Evolutionary conservation across 2,797 vertebrate genomes (phyloP).

Genomic region (Acanthis flammea): DNA sequence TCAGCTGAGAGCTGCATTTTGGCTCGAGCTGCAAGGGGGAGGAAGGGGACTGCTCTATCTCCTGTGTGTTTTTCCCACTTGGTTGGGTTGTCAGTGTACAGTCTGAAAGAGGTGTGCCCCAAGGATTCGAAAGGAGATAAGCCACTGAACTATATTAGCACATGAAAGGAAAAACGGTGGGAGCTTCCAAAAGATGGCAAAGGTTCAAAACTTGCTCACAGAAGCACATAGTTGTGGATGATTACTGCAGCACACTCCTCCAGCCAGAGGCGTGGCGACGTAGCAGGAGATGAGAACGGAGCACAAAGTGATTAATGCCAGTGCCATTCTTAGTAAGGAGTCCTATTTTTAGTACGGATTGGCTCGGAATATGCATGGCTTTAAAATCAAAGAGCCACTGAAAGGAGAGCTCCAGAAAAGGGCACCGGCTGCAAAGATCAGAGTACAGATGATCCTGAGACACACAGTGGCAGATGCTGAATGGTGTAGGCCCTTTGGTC

Average conservation of each 20-base stretch:
- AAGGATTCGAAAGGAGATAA: constrained; percentile 45
- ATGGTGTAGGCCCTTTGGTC: background rate
- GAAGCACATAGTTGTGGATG: constrained; percentile 56
- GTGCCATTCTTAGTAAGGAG: constrained; percentile 59
- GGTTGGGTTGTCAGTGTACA: background rate
- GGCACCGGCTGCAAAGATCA: background rate
- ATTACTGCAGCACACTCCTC: constrained; percentile 45
- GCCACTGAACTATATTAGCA: constrained; percentile 42
- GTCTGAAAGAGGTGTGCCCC: constrained; percentile 49
- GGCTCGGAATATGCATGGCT: background rate
- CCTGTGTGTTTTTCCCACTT: constrained; percentile 5
- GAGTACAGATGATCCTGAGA: background rate
- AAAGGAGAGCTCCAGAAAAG: background rate
- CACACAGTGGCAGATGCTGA: background rate
- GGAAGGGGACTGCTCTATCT: background rate
- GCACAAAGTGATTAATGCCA: constrained; percentile 34
- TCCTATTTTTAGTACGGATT: constrained; percentile 50
- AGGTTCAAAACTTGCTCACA: constrained; percentile 60
- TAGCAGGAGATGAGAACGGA: background rate
- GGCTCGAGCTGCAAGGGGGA: background rate
- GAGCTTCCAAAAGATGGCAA: constrained; percentile 53
- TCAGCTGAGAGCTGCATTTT: background rate
- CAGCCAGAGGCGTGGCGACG: background rate
- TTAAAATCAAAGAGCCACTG: constrained; percentile 17
- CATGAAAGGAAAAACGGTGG: constrained; percentile 61